phyloP scores from a whole-genome alignment of 2,888 invertebrate species.

The Eupelmus urozonus region DNA sequence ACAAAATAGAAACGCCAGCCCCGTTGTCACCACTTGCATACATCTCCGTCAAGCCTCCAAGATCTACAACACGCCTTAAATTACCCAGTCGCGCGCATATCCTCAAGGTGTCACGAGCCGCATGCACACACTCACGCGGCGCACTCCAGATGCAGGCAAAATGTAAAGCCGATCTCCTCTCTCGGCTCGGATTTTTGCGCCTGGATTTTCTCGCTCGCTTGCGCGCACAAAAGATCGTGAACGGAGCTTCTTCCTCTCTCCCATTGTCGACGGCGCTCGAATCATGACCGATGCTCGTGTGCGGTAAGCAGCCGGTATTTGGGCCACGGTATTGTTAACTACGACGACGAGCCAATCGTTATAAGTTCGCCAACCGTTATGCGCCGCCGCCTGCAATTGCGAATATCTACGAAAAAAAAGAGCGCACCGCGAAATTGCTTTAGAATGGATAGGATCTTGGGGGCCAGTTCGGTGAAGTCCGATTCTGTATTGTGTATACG shows the following conservation, averaged over 20 bases:
- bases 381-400: too few species aligned
- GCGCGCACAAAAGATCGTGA: not conserved
- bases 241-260: constrained; percentile 21
- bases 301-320: constrained; percentile 57
- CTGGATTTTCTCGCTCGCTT: constrained; percentile 6
- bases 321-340: constrained; percentile 57
- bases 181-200: constrained; percentile 28
- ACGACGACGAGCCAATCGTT: constrained; percentile 54
- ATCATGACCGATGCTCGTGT: constrained; percentile 39
- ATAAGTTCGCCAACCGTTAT: constrained; percentile 50
- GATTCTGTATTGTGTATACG: not conserved
- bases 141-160: too few species aligned
- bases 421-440: constrained; percentile 7
- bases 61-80: too few species aligned
- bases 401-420: too few species aligned
- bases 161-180: too few species aligned
- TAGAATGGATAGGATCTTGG: too few species aligned
- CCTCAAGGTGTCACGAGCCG: too few species aligned
- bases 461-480: too few species aligned
- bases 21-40: not conserved
- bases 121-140: too few species aligned
- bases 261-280: constrained; percentile 3
- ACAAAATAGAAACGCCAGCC: too few species aligned
- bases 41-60: too few species aligned
- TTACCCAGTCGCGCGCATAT: too few species aligned